Evolutionary conservation across 2,888 invertebrate species (phyloP), one percentile per base, ranked within the genome.

Genomic region (Scaptomyza parva): DNA sequence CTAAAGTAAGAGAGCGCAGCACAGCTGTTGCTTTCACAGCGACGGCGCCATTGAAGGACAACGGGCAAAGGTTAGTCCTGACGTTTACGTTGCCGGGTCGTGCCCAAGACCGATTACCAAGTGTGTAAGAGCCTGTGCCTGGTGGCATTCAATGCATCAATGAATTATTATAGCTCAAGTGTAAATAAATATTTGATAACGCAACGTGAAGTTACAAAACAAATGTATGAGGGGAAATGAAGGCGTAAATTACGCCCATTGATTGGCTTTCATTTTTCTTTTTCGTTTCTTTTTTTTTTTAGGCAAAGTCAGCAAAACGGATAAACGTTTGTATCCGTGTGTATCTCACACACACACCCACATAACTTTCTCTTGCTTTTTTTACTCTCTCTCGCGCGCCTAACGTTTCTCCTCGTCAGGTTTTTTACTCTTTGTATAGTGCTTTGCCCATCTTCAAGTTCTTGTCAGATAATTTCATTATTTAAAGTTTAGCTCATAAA

Each of bases 21-120:
- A 84, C 83, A 84, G 83, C 83, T 84, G 83, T 84, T 84, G 83
- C 83, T 84, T 84, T 84, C 83, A 84, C 83, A 86, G 83, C 73
- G 81, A 81, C 81, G 84, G 75, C 78, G 73, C 83, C 78, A 73
- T 76, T 83, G 86, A 83, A 84, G 83, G 83, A 84, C 83, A 80
- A 67, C 77, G 73, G 83, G 61, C 78, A 83, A 86, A 85, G 86
- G 83, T 83, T 83, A 83, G 83, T 85, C 86, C 75, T 86, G 83
- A 84, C 83, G 83, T 86, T 86, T 74, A 83, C 76, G 80, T 83
- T 78, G 83, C 83, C 83, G 83, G 83, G 86, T 81, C 71, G 72
- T 74, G 77, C 76, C 66, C 70, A 44, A 64, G 61, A 68, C 63
- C 78, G 70, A 66, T 75, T 70, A 65, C 51, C 76, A 53, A 66